Conservation (phyloP, 2,113 vertebrate genomes). For the Tinamus guttatus region DNA sequence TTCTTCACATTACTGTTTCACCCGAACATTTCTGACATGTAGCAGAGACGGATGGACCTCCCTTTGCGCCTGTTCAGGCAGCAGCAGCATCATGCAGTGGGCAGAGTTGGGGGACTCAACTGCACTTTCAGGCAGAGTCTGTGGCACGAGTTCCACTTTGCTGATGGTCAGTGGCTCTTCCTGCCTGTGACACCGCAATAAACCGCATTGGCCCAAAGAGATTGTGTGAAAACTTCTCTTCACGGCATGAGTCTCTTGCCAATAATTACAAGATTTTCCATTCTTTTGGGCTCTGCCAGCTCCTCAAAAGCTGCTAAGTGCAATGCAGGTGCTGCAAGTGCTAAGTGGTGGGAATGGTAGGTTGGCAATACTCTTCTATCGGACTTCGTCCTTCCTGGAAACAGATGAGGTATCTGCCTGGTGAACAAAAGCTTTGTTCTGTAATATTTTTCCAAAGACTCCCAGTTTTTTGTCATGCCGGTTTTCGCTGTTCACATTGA, state of each 20-base stretch:
- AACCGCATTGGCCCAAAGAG: rapidly evolving
- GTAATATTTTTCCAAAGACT: neutral
- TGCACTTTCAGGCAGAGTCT: too few species aligned
- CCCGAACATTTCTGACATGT: rapidly evolving
- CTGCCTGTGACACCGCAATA: neutral
- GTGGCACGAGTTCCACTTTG: neutral
- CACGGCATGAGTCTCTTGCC: too few species aligned
- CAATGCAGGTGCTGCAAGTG: neutral
- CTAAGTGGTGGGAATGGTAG: rapidly evolving
- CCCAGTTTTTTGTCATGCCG: rapidly evolving
- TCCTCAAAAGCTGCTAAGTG: neutral
- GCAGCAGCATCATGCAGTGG: rapidly evolving
- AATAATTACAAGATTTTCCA: too few species aligned
- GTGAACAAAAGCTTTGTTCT: neutral
- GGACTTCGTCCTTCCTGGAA: neutral
- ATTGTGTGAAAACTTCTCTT: rapidly evolving
- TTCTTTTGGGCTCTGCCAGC: neutral
- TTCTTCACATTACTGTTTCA: neutral
- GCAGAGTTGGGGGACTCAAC: neutral
- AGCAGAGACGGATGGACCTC: rapidly evolving
- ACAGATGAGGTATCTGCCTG: neutral
- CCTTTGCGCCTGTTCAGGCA: neutral
- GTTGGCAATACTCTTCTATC: rapidly evolving
- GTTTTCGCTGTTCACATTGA: rapidly evolving
- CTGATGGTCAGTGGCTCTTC: neutral